A percentile compares a stretch with the other conserved stretches of the same genome.
These are phyloP conservation scores for Melanchra persicariae DNA, from an alignment of 2,888 invertebrate species.

Conservation along the genomic window DNA sequence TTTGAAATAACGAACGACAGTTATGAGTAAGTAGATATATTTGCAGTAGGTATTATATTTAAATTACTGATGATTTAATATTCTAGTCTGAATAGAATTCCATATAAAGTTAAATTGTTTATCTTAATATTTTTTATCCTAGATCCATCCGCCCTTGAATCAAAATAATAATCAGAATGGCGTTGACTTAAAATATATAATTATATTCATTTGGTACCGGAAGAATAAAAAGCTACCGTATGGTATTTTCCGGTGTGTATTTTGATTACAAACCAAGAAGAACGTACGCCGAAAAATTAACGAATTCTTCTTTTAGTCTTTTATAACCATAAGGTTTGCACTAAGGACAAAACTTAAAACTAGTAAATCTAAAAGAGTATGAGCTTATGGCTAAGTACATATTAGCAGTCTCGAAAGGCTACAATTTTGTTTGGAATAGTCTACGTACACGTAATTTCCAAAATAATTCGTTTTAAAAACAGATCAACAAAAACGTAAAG, in stretches of 20 bases:
- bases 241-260: not conserved
- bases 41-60: too few species aligned
- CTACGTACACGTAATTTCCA: conserved; percentile 1
- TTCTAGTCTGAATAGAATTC: not conserved
- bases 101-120: not conserved
- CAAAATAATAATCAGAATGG: conserved; percentile 14
- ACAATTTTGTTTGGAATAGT: not conserved
- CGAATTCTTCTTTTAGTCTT: too few species aligned
- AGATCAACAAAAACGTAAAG: conserved; percentile 40
- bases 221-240: not conserved
- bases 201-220: too few species aligned
- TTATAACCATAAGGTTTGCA: too few species aligned
- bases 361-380: not conserved
- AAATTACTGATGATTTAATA: not conserved
- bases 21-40: not conserved
- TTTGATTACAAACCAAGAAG: not conserved
- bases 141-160: not conserved
- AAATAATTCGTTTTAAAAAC: not conserved
- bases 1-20: not conserved
- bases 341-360: not conserved
- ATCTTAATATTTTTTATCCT: not conserved
- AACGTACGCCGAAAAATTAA: not conserved
- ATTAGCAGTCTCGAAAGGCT: not conserved
- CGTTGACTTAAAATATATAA: conserved; percentile 1
- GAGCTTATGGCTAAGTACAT: not conserved